These are phyloP conservation scores for Napeogenes sylphis DNA, from an alignment of 2,888 invertebrate species.

Conservation along the genomic window DNA sequence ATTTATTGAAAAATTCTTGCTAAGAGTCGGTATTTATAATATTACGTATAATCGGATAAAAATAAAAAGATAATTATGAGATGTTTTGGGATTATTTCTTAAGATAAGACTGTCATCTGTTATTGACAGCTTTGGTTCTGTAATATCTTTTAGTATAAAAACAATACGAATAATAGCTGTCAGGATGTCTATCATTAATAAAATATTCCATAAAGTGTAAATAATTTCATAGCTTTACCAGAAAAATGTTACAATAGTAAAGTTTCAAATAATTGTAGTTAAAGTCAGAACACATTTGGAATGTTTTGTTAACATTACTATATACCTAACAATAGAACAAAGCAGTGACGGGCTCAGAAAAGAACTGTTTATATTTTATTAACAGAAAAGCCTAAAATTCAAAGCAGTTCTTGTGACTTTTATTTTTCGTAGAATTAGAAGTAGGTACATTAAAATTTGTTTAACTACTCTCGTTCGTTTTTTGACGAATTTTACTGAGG, in stretches of 20 bases:
- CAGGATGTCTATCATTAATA: neutral
- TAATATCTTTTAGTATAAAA: neutral
- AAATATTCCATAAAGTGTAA: neutral
- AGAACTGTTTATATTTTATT: neutral
- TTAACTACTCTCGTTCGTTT: no score
- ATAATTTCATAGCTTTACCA: no score
- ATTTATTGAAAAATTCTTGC: no score
- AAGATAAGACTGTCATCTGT: neutral
- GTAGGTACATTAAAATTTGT: no score
- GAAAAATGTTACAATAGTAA: no score
- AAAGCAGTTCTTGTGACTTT: no score
- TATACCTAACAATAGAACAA: neutral
- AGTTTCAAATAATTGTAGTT: no score
- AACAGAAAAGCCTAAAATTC: neutral
- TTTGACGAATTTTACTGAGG: no score
- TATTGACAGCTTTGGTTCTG: neutral
- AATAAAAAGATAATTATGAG: no score
- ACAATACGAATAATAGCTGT: neutral
- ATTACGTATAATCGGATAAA: no score
- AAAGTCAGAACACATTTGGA: neutral
- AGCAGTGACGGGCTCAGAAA: neutral
- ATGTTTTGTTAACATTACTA: neutral
- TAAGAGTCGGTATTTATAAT: no score
- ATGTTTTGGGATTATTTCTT: neutral
- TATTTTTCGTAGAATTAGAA: no score